A percentile compares a stretch with the other conserved stretches of the same genome.
These are phyloP conservation scores for Propithecus coquereli DNA, from an alignment of 2,113 vertebrate species.

Conservation along the genomic window DNA sequence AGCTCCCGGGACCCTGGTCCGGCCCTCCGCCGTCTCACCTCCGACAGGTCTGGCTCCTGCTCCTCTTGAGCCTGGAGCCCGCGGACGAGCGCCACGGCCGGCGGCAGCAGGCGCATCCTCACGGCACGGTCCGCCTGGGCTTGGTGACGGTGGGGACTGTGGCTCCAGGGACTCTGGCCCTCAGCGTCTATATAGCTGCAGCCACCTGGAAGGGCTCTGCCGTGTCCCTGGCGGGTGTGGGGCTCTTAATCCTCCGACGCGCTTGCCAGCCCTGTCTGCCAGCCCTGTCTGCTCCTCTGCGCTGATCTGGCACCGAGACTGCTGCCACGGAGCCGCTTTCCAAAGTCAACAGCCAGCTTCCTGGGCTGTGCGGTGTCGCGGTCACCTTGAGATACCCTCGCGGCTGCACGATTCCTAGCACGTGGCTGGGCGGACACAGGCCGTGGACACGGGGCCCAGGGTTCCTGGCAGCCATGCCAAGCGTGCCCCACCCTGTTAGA, in stretches of 20 bases:
- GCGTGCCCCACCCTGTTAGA: not conserved
- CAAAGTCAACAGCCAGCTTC: not conserved
- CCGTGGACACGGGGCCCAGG: not conserved
- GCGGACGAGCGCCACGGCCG: not conserved
- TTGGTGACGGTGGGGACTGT: not conserved
- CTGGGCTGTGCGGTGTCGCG: not conserved
- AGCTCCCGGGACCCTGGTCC: not conserved
- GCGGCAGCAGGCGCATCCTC: not conserved
- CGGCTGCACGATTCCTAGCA: fast-evolving
- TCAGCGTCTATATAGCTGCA: not conserved
- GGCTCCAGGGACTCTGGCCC: not conserved
- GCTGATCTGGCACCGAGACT: not conserved
- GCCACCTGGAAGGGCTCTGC: no score
- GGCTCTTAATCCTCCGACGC: no score
- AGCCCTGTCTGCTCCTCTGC: no score
- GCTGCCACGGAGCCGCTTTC: not conserved
- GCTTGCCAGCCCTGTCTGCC: no score
- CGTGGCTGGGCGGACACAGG: not conserved
- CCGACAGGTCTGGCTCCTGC: not conserved
- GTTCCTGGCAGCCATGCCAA: not conserved
- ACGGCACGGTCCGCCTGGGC: fast-evolving
- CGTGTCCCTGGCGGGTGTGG: not conserved
- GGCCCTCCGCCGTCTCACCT: not conserved
- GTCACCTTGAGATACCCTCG: not conserved
- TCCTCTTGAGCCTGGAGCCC: not conserved